Evolutionary conservation across 2,113 vertebrate species (phyloP).

Genomic region (Platichthys flesus): DNA sequence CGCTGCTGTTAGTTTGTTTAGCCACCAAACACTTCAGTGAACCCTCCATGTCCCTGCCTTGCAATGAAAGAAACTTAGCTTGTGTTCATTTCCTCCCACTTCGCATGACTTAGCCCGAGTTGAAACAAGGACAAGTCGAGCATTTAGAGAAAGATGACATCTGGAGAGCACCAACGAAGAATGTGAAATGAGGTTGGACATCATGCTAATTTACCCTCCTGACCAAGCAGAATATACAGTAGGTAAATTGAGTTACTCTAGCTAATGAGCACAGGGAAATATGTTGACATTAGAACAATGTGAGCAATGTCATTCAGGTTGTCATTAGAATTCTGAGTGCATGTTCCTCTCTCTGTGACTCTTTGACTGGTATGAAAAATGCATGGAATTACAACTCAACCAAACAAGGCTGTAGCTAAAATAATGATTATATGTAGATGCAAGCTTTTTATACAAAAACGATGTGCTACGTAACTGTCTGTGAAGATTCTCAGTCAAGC

Average conservation of each 20-base stretch:
- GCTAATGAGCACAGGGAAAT: slow-evolving; percentile 8
- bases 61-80: neutral
- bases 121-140: slow-evolving; percentile 2
- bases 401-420: neutral
- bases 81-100: neutral
- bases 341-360: neutral
- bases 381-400: neutral
- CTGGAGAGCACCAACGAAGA: slow-evolving; percentile 19
- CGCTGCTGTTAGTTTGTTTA: neutral
- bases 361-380: neutral
- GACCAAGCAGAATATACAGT: neutral
- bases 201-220: slow-evolving; percentile 1
- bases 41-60: neutral
- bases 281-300: slow-evolving; percentile 3
- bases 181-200: neutral
- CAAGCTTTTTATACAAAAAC: neutral
- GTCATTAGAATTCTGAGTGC: neutral
- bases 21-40: slow-evolving; percentile 11
- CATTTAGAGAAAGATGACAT: slow-evolving; percentile 45
- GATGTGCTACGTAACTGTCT: no score
- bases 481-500: no score
- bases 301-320: neutral
- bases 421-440: neutral
- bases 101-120: slow-evolving; percentile 1
- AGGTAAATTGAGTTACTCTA: neutral